These are phyloP conservation scores for Calephelis virginiensis DNA, from an alignment of 1,140 invertebrate species.

Conservation along the genomic window DNA sequence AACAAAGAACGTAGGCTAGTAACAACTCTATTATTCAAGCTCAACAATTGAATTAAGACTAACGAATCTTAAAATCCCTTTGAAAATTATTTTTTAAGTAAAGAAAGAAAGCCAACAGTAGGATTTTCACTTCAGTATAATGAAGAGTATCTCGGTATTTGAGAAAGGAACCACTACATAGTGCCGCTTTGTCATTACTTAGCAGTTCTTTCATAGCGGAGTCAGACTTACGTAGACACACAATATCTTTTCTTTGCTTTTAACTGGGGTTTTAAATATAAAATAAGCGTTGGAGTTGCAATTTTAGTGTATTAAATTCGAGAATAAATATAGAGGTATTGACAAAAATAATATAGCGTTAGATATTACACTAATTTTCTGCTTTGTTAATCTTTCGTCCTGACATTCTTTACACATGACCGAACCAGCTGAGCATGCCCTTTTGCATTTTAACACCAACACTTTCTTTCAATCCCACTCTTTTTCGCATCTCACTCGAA, in stretches of 20 bases:
- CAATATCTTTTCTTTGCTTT: constrained; percentile 9
- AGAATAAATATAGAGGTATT: no score
- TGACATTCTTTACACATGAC: no score
- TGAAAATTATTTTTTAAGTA: constrained; percentile 1
- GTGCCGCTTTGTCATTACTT: constrained; percentile 31
- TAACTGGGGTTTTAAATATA: constrained; percentile 3
- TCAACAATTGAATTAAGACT: background rate
- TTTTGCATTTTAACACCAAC: no score
- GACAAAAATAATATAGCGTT: no score
- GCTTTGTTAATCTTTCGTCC: no score
- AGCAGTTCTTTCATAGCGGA: constrained; percentile 25
- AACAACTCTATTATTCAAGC: no score
- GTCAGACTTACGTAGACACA: constrained; percentile 12
- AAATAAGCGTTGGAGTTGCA: background rate
- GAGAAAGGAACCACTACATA: constrained; percentile 26
- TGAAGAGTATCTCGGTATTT: constrained; percentile 16
- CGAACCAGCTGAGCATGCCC: no score
- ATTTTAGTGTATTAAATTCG: background rate
- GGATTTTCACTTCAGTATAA: constrained; percentile 11
- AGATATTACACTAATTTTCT: no score
- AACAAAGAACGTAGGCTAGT: no score
- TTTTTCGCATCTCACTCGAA: no score
- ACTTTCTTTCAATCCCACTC: no score
- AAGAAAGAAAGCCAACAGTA: constrained; percentile 4
- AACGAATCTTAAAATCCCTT: background rate